Evolutionary conservation across 2,113 vertebrate genomes (phyloP), one percentile per base, ranked within the genome.

Genomic region (Urocitellus parryii): DNA sequence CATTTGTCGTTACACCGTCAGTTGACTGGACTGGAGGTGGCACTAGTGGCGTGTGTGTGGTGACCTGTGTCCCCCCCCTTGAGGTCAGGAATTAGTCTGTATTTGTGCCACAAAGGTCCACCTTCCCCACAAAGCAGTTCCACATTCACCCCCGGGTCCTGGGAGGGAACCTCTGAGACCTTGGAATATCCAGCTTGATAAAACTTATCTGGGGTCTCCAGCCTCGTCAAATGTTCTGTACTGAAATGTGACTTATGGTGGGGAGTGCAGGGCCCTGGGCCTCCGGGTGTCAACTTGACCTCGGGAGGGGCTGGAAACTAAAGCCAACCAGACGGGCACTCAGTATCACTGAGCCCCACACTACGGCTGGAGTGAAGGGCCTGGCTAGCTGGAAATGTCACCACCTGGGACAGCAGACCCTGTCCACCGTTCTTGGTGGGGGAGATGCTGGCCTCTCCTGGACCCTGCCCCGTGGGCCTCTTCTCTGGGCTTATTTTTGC

Each of bases 401-500:
- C 39, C 7, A 5, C 63, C 51, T 39, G 39, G 87, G 45, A 80
- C 10, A 32, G 68, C 3, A 37, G 5, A 14, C 27, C 8, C 45
- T 56, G 10, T 48, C 20, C 12, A 20, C 2, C 8, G 4, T 16
- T 45, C 63, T 42, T 4, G 2, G 2, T 14, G 5, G 3, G 29
- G n/a, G 42, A 56, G 34, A 3, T 0, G 14, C n/a, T 37, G 13
- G 37, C 4, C 39, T 42, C 12, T 13, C 27, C 67, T 6, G 2
- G 2, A 61, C 0, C 1, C 42, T 25, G 42, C 39, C 67, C 25
- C 12, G 22, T 4, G 8, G 17, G 25, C 32, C 34, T 27, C 37
- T 25, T 48, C 34, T 61, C 24, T 3, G 27, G 22, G 34, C 81
- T 42, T 27, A 37, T 11, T 6, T 76, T 27, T 67, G 2, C 2